Percentiles rank a stretch among this genome's conserved stretches.
Conservation (phyloP, 2,888 invertebrate genomes). For the Halictus ligatus region DNA sequence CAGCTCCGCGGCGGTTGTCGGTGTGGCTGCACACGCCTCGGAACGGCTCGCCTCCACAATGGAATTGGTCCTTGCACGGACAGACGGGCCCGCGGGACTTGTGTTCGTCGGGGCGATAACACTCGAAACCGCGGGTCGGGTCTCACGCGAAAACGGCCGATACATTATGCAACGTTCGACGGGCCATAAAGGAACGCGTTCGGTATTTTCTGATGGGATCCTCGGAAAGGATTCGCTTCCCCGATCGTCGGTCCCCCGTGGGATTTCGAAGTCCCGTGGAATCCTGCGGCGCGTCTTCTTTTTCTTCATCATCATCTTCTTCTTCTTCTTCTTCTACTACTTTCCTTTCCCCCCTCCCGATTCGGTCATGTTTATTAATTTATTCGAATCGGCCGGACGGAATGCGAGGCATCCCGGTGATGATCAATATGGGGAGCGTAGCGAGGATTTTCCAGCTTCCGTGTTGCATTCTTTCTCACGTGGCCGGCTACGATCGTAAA, state of each 20-base stretch:
- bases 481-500: slow-evolving; percentile 43
- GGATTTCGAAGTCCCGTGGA: slow-evolving; percentile 33
- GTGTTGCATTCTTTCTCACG: slow-evolving; percentile 67
- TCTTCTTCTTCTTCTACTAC: background rate
- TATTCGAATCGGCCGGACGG: slow-evolving; percentile 40
- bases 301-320: background rate
- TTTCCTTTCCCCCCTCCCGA: background rate
- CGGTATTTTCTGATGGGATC: slow-evolving; percentile 74
- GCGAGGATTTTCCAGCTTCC: slow-evolving; percentile 44
- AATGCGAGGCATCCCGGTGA: slow-evolving; percentile 39
- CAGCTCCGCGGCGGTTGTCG: slow-evolving; percentile 42
- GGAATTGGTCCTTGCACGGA: slow-evolving; percentile 11
- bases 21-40: slow-evolving; percentile 19
- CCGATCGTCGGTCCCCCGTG: slow-evolving; percentile 27
- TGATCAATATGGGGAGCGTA: slow-evolving; percentile 39
- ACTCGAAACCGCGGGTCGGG: slow-evolving; percentile 41
- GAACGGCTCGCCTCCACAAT: slow-evolving; percentile 20
- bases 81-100: background rate
- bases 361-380: slow-evolving; percentile 74
- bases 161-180: slow-evolving; percentile 82
- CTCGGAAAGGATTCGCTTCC: slow-evolving; percentile 52
- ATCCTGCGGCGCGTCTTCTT: slow-evolving; percentile 9
- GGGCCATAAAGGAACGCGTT: slow-evolving; percentile 80
- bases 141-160: slow-evolving; percentile 75
- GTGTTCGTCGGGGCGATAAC: slow-evolving; percentile 17